phyloP scores from a whole-genome alignment of 2,888 invertebrate genomes.

The Zygogramma bicolorata region DNA sequence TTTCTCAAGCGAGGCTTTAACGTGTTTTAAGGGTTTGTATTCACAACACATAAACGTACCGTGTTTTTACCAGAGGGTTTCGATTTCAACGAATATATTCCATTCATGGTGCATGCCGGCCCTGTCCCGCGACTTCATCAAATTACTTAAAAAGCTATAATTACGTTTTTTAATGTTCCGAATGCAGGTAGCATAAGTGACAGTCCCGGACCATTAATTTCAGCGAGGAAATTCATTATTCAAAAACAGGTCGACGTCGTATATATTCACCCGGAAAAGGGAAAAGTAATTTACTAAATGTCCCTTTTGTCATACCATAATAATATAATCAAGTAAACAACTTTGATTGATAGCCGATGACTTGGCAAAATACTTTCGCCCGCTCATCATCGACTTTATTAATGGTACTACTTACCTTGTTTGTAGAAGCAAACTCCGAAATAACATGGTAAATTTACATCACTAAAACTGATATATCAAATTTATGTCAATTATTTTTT shows the following conservation, averaged over 20 bases:
- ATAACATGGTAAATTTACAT: background rate
- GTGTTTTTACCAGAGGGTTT: too few relatives aligned
- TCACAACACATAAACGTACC: too few relatives aligned
- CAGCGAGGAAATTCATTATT: background rate
- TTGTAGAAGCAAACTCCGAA: background rate
- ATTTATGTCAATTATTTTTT: too few relatives aligned
- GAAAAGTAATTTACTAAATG: background rate
- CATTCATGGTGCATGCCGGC: background rate
- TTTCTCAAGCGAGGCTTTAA: too few relatives aligned
- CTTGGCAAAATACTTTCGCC: background rate
- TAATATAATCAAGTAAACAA: constrained; percentile 1
- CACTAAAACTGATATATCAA: background rate
- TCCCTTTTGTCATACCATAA: background rate
- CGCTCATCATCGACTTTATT: background rate
- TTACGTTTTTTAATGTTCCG: background rate
- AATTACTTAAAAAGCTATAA: background rate
- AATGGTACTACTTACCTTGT: background rate
- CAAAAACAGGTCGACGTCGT: background rate
- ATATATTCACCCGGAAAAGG: background rate
- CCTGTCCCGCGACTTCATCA: background rate
- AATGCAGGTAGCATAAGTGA: background rate
- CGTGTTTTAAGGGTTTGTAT: too few relatives aligned
- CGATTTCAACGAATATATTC: background rate
- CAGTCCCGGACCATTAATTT: background rate
- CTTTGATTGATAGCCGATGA: background rate